These are phyloP conservation scores for Melinaea menophilus DNA, from an alignment of 2,888 invertebrate genomes.

Conservation along the genomic window DNA sequence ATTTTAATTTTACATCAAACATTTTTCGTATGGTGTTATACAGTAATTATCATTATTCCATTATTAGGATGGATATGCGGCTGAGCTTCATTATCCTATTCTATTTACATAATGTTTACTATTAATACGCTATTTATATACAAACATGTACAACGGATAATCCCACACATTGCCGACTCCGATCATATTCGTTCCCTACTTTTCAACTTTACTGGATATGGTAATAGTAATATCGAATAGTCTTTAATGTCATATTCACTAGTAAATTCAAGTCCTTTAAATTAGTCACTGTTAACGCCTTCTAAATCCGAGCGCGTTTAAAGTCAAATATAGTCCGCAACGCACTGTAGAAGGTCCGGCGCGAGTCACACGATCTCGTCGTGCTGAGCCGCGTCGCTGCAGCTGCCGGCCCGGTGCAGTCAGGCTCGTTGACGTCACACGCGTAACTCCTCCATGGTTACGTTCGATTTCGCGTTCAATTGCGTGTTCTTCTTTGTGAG, in stretches of 20 bases:
- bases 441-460: conserved; percentile 87
- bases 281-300: conserved; percentile 35
- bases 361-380: conserved; percentile 76
- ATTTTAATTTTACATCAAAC: neutral
- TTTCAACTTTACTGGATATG: conserved; percentile 33
- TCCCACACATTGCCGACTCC: conserved; percentile 37
- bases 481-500: conserved; percentile 86
- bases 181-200: conserved; percentile 30
- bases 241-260: conserved; percentile 13
- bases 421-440: conserved; percentile 86
- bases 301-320: conserved; percentile 29
- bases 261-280: conserved; percentile 8
- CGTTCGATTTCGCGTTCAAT: conserved; percentile 78
- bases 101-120: conserved; percentile 36
- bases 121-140: conserved; percentile 42
- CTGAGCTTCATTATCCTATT: conserved; percentile 56
- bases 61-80: conserved; percentile 72
- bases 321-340: conserved; percentile 65
- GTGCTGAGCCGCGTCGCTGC: conserved; percentile 71
- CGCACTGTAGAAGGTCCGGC: conserved; percentile 75
- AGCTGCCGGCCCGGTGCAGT: conserved; percentile 76
- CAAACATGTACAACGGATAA: conserved; percentile 52
- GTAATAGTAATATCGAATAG: conserved; percentile 25
- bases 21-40: conserved; percentile 6
- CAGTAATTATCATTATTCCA: conserved; percentile 16